phyloP scores from a whole-genome alignment of 2,888 invertebrate genomes.

The Dromius quadrimaculatus region DNA sequence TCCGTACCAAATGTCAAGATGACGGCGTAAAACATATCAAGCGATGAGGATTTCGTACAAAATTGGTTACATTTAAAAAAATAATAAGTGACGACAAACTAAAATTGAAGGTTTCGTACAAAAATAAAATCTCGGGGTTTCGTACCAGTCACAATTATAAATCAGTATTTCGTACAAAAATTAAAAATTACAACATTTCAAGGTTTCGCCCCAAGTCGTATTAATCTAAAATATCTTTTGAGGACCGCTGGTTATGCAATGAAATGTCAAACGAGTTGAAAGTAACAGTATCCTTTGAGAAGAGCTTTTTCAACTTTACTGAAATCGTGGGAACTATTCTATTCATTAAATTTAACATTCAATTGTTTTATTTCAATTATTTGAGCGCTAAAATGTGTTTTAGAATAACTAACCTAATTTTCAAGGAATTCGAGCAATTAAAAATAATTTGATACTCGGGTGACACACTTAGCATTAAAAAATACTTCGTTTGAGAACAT shows the following conservation, averaged over 20 bases:
- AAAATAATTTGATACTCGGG: neutral
- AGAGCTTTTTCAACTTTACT: neutral
- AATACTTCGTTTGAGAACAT: too few relatives aligned
- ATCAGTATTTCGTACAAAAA: too few relatives aligned
- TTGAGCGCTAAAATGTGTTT: neutral
- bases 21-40: too few relatives aligned
- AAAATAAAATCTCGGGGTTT: too few relatives aligned
- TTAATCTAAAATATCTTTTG: neutral
- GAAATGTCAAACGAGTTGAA: constrained; percentile 16
- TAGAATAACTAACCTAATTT: neutral
- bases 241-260: neutral
- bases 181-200: too few relatives aligned
- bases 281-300: constrained; percentile 11
- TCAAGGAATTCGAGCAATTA: neutral
- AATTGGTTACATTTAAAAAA: too few relatives aligned
- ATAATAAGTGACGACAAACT: too few relatives aligned
- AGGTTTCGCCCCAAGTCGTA: too few relatives aligned
- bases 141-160: too few relatives aligned
- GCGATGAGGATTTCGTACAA: too few relatives aligned
- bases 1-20: too few relatives aligned
- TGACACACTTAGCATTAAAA: too few relatives aligned
- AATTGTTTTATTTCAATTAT: constrained; percentile 5
- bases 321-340: neutral
- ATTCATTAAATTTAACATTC: neutral
- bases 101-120: neutral